These are phyloP conservation scores for Neodontobutis hainanensis DNA, from an alignment of 2,113 vertebrate species.

Conservation along the genomic window DNA sequence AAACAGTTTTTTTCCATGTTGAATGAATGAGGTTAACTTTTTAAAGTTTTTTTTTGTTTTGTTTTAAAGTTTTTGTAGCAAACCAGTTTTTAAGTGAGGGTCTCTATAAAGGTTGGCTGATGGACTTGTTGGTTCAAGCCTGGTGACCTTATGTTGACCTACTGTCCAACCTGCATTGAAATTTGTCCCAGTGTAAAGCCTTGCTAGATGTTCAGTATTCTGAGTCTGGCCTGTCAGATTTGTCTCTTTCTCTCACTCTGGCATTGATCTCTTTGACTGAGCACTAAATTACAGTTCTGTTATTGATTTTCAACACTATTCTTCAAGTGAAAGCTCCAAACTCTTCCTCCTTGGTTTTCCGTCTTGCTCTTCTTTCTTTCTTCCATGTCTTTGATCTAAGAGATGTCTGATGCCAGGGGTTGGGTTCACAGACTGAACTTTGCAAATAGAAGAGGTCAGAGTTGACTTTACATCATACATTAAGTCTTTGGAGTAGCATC, in stretches of 20 bases:
- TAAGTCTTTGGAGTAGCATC: no score
- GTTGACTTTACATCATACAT: no score
- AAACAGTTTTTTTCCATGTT: not conserved
- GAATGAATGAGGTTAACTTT: not conserved
- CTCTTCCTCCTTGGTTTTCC: not conserved
- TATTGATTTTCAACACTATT: slow-evolving; percentile 12
- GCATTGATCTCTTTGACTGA: slow-evolving; percentile 6
- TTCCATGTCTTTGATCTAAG: not conserved
- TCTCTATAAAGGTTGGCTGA: not conserved
- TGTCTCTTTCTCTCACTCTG: not conserved
- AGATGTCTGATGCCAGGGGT: not conserved
- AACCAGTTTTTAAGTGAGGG: not conserved
- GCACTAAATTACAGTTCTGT: slow-evolving; percentile 9
- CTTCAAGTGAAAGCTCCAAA: slow-evolving; percentile 21
- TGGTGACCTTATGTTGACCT: not conserved
- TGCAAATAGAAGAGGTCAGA: no score
- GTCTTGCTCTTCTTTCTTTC: not conserved
- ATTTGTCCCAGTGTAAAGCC: not conserved
- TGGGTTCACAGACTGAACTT: not conserved
- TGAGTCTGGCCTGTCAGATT: not conserved
- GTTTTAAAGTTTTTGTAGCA: not conserved
- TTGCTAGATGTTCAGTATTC: not conserved
- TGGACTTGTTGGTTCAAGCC: not conserved
- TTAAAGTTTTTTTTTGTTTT: not conserved
- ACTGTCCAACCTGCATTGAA: not conserved